Percentiles rank a stretch among this genome's conserved stretches.
phyloP scores from a whole-genome alignment of 2,113 vertebrate genomes.

The Amia ocellicauda region DNA sequence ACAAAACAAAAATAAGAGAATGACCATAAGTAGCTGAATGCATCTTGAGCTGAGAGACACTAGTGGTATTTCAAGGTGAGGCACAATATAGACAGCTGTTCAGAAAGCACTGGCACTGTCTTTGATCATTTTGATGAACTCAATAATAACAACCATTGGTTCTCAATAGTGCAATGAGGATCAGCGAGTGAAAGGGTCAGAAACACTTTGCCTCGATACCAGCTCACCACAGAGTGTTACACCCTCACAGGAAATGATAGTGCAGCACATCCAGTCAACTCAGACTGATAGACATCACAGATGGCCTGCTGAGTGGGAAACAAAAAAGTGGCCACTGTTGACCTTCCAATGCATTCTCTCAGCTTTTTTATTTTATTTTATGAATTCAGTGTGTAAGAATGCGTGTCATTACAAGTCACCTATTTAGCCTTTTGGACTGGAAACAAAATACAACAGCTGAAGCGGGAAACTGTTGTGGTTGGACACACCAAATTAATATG shows the following conservation, averaged over 20 bases:
- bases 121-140: background rate
- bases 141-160: background rate
- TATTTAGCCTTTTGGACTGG: background rate
- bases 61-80: too few species aligned
- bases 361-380: background rate
- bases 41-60: too few species aligned
- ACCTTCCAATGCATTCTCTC: background rate
- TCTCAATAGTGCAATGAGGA: background rate
- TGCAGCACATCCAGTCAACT: background rate
- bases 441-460: too few species aligned
- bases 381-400: background rate
- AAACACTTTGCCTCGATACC: background rate
- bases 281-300: background rate
- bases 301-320: background rate
- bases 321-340: background rate
- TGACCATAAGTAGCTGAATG: too few species aligned
- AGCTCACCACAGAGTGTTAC: background rate
- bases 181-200: background rate
- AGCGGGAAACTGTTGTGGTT: too few species aligned
- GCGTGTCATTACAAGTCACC: background rate
- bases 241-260: conserved; percentile 6
- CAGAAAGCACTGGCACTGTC: too few species aligned
- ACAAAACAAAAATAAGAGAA: too few species aligned
- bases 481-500: too few species aligned
- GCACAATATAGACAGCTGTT: too few species aligned